A percentile compares a stretch with the other conserved stretches of the same genome.
phyloP scores from a whole-genome alignment of 1,140 invertebrate species.

The Pectinophora gossypiella region DNA sequence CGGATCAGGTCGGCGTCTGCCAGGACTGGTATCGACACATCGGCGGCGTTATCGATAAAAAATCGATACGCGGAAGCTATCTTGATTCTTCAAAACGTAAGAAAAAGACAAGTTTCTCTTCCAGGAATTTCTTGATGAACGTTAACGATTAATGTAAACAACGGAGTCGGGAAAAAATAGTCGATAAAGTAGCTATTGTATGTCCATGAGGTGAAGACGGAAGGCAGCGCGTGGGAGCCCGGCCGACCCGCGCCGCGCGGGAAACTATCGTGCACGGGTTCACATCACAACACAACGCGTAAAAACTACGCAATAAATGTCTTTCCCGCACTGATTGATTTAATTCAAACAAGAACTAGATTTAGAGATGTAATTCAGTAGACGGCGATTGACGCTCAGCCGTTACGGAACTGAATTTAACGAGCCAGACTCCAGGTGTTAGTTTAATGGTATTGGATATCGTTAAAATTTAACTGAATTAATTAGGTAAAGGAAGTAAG shows the following conservation, averaged over 20 bases:
- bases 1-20: conserved; percentile 38
- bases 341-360: background rate
- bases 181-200: conserved; percentile 60
- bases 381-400: background rate
- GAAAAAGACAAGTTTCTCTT: conserved; percentile 55
- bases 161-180: conserved; percentile 59
- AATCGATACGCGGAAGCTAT: conserved; percentile 53
- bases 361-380: background rate
- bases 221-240: conserved; percentile 46
- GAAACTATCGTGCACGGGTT: conserved; percentile 60
- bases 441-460: conserved; percentile 21
- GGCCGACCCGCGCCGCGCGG: conserved; percentile 45
- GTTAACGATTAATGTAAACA: conserved; percentile 50
- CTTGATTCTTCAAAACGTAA: conserved; percentile 51
- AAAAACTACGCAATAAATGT: conserved; percentile 17
- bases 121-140: conserved; percentile 49
- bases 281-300: conserved; percentile 28
- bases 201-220: conserved; percentile 42
- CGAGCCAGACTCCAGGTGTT: background rate
- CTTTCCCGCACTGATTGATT: conserved; percentile 1
- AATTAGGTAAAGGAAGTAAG: conserved; percentile 25
- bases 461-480: conserved; percentile 14
- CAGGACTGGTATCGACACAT: conserved; percentile 36
- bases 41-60: conserved; percentile 35
- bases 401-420: background rate